Evolutionary conservation across 2,113 vertebrate genomes (phyloP), one percentile per base, ranked within the genome.

Genomic region (Thamnophis sirtalis): DNA sequence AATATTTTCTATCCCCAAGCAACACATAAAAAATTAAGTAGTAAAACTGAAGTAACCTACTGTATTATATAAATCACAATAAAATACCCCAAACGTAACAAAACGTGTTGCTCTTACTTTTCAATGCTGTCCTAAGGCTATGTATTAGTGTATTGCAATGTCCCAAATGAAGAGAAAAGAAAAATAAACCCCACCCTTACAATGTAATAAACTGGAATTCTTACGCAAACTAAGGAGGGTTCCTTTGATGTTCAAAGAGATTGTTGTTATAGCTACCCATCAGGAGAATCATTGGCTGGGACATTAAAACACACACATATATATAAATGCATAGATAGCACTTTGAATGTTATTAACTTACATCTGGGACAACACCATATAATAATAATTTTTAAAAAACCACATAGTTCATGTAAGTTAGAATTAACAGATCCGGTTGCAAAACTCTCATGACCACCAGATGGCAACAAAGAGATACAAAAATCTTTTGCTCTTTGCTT

Each of bases 201-300:
- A 94, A 92, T 95, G 90, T 96, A 97, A 56, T 95, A 94, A 92
- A 95, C 96, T 96, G 93, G 92, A 94, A 96, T 95, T 96, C 93
- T 95, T 96, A 88, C 93, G 85, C 93, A 97, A 97, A 96, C 93
- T 60, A 58, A 95, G 90, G 63, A 56, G 28, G 49, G 92, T 88
- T 93, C 88, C 86, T 96, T 95, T 96, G 87, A 92, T 96, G 51
- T 96, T 94, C 84, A 95, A 87, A 94, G 24, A 92, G 95, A 94
- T 93, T 93, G 85, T 92, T 87, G 90, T 96, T 96, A 93, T 86
- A 94, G 90, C 87, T 95, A 56, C 91, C 94, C 92, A 89, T 55
- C 80, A 11, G 94, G n/a, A 94, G 92, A 95, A 94, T 91, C 88
- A 55, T 24, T 92, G 28, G 43, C 56, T 95, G 91, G 94, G 54